phyloP scores from a whole-genome alignment of 2,888 invertebrate genomes.

The Noctua janthina region DNA sequence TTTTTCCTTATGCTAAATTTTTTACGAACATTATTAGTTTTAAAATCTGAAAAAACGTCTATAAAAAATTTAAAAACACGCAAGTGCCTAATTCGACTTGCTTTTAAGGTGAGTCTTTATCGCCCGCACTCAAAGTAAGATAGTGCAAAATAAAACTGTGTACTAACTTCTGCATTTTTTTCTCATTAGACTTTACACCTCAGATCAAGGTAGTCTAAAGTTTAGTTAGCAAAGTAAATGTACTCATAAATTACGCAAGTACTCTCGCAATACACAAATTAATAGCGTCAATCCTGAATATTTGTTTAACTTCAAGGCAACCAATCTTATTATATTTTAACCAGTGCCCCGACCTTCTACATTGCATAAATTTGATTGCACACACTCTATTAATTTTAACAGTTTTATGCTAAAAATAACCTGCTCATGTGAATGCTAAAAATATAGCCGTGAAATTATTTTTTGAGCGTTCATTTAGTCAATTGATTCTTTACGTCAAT shows the following conservation, averaged over 20 bases:
- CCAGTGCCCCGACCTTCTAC: conserved; percentile 44
- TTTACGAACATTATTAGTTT: background rate
- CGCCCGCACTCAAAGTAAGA: background rate
- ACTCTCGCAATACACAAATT: conserved; percentile 36
- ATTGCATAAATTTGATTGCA: conserved; percentile 60
- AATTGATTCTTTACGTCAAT: conserved; percentile 37
- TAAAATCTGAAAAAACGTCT: background rate
- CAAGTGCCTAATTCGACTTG: too few relatives aligned
- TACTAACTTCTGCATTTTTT: conserved; percentile 9
- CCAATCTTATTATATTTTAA: conserved; percentile 21
- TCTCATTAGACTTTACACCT: background rate
- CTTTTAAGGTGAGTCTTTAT: background rate
- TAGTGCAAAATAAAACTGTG: background rate
- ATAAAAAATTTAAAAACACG: background rate
- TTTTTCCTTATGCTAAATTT: background rate
- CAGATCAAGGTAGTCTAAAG: conserved; percentile 23
- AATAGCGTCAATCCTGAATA: conserved; percentile 43
- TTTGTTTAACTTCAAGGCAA: conserved; percentile 59
- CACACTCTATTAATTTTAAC: conserved; percentile 54
- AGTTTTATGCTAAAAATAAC: conserved; percentile 34
- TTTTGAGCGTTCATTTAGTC: background rate
- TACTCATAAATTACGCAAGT: conserved; percentile 35
- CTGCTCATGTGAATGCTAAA: conserved; percentile 10
- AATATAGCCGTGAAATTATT: conserved; percentile 22
- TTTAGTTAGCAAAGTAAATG: conserved; percentile 15